Evolutionary conservation across 2,888 invertebrate species (phyloP).

Genomic region (Cheilosia impressa): DNA sequence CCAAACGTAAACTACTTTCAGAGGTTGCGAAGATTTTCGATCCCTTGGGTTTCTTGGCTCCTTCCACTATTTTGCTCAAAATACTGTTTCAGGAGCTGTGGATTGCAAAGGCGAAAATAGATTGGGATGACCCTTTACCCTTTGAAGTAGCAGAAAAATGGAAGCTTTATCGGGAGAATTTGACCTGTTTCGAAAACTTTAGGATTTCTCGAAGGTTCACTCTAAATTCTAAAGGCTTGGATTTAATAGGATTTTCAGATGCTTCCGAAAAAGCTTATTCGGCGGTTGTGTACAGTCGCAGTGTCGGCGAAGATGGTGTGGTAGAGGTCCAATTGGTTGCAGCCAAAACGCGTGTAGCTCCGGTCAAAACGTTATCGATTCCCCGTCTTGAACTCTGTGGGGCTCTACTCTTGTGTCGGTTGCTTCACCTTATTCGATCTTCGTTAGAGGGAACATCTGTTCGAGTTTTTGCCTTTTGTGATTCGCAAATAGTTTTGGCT

Average conservation of each 20-base stretch:
- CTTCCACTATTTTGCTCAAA: background rate
- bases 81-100: background rate
- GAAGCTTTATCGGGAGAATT: no score
- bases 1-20: no score
- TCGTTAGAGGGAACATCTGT: constrained; percentile 5
- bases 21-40: constrained; percentile 17
- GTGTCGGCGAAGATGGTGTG: no score
- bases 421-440: constrained; percentile 7
- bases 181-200: no score
- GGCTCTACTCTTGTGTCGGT: background rate
- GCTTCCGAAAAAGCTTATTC: no score
- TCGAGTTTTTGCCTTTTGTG: background rate
- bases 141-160: no score
- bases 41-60: background rate
- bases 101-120: background rate
- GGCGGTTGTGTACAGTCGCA: no score
- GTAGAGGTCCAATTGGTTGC: no score
- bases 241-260: no score
- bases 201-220: no score
- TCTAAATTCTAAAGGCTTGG: no score
- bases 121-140: background rate
- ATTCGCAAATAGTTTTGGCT: constrained; percentile 1
- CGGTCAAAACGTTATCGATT: constrained; percentile 9
- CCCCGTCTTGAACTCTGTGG: constrained; percentile 14
- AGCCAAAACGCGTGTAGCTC: no score